Evolutionary conservation across 1,140 invertebrate species (phyloP), one percentile per base, ranked within the genome.

Genomic region (Drosophila parvula): DNA sequence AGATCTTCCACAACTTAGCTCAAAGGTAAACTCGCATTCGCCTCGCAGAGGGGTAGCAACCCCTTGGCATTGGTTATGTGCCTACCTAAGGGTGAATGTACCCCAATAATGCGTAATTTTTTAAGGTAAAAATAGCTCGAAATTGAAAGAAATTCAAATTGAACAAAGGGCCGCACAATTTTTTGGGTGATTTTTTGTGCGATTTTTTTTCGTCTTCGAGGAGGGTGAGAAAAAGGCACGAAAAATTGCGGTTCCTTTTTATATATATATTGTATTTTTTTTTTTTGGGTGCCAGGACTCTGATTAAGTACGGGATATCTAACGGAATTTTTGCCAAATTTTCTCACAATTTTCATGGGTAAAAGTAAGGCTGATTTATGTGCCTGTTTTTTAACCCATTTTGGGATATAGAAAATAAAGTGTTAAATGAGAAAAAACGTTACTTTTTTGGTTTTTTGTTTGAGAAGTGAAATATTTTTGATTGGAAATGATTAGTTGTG

Each of bases 1-100:
- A 79, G 89, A 91, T 91, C 88, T 89, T 91, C 78, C 74, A 88
- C 88, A 83, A 88, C 84, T 90, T 88, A 90, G 79, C 80, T 76
- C 67, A 14, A 57, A 41, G 63, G 68, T 50, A 81, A 78, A 81
- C 62, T 61, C 67, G 69, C 57, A 70, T 55, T 55, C 51, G 51
- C 51, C 58, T 59, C 57, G 38, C 40, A 14, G 32, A 50, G 30
- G 67, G 34, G 41, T 60, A 67, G 51, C 64, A 76, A 63, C 62
- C 71, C 67, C 45, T 68, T 68, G 34, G 27, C 34, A 6, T 50
- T n/a, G 41, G 30, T 40, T 36, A 16, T 51, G 16, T 10, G 51
- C 8, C 51, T 71, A 79, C 67, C 69, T 67, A 43, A 67, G 68
- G 75, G 60, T 70, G 62, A 82, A 79, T 63, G 50, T 69, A 65